Percentiles rank a stretch among this genome's conserved stretches.
These are phyloP conservation scores for Macaca nemestrina DNA, from an alignment of 2,113 vertebrate genomes.

Conservation along the genomic window DNA sequence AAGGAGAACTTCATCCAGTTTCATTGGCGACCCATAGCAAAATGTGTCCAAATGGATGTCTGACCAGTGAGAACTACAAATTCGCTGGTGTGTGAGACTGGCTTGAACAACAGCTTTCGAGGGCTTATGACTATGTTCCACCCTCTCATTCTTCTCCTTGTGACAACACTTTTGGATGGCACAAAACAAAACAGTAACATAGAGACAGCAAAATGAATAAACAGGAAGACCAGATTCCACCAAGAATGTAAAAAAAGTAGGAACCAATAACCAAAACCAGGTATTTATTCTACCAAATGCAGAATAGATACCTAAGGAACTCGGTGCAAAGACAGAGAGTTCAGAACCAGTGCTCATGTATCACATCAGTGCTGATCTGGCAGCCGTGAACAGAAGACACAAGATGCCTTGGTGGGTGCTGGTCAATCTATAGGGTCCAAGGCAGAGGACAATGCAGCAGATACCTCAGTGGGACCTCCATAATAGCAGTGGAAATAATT, in stretches of 20 bases:
- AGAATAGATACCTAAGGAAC: not conserved
- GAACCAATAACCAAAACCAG: not conserved
- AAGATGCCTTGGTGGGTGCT: not conserved
- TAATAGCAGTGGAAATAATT: not conserved
- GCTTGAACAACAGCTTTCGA: not conserved
- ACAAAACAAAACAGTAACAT: not conserved
- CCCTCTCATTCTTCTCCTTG: not conserved
- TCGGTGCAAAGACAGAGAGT: not conserved
- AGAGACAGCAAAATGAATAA: not conserved
- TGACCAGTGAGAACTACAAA: not conserved
- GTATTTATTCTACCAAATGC: not conserved
- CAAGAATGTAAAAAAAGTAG: not conserved
- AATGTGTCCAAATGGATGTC: not conserved
- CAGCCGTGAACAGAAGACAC: no score
- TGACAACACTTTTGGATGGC: not conserved
- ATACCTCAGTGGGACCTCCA: not conserved
- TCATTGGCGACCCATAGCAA: not conserved
- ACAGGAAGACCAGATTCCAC: not conserved
- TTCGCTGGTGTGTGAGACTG: no score
- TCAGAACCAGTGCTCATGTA: not conserved
- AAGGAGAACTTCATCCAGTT: not conserved
- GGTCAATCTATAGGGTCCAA: not conserved
- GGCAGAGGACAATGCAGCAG: not conserved
- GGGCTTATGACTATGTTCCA: not conserved
- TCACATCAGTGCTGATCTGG: not conserved